phyloP scores from a whole-genome alignment of 2,113 vertebrate species.

The Arothron firmamentum region DNA sequence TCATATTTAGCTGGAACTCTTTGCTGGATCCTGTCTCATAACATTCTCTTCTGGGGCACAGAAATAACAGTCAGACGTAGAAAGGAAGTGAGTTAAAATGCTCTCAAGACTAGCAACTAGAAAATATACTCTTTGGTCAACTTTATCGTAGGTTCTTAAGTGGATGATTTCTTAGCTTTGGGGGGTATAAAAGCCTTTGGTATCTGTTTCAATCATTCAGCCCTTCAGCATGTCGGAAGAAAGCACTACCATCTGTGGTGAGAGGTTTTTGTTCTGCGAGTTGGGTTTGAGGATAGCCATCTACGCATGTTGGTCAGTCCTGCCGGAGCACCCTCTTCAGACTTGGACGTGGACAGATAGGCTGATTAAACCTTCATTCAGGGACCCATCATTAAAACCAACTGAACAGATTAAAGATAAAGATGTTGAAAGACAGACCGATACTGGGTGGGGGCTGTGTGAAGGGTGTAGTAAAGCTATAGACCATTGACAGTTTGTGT shows the following conservation, averaged over 20 bases:
- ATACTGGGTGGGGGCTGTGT: constrained; percentile 45
- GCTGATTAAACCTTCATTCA: constrained; percentile 77
- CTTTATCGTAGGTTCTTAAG: constrained; percentile 26
- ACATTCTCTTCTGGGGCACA: constrained; percentile 3
- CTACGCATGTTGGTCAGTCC: constrained; percentile 75
- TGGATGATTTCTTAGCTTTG: constrained; percentile 45
- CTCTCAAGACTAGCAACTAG: constrained; percentile 41
- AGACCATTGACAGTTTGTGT: constrained; percentile 74
- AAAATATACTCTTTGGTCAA: constrained; percentile 69
- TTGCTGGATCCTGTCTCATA: constrained; percentile 5
- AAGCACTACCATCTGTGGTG: constrained; percentile 86
- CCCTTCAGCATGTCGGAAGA: constrained; percentile 88
- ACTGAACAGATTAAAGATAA: constrained; percentile 78
- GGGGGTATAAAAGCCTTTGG: constrained; percentile 65
- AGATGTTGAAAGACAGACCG: constrained; percentile 62
- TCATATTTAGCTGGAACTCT: constrained; percentile 14
- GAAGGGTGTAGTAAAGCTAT: constrained; percentile 71
- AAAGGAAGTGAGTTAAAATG: constrained; percentile 34
- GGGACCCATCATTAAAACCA: constrained; percentile 76
- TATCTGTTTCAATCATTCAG: constrained; percentile 42
- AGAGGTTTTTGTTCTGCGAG: constrained; percentile 50
- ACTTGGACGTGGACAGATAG: constrained; percentile 60
- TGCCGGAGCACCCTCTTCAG: constrained; percentile 77
- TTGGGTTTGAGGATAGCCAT: constrained; percentile 58
- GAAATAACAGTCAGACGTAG: constrained; percentile 53